Evolutionary conservation across 2,888 invertebrate genomes (phyloP), one percentile per base, ranked within the genome.

Genomic region (Orthosia gothica): DNA sequence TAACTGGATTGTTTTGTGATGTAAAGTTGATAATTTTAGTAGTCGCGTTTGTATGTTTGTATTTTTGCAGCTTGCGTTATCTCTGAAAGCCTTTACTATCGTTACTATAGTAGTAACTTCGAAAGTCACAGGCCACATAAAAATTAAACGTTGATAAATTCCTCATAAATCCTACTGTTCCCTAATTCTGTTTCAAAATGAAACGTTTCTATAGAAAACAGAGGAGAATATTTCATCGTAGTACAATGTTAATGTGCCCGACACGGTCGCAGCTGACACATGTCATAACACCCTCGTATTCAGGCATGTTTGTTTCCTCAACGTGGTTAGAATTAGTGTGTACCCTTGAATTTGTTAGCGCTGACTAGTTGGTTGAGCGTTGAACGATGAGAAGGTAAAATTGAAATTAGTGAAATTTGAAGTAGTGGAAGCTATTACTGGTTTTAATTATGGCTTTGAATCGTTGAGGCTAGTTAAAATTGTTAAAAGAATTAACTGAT

Each of bases 231-330:
- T 79, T 76, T 85, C 71, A 83, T 76, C 76, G 62, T 80, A 84
- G 72, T 81, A 80, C 79, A 86, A 83, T 85, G 86, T 87, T 87
- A 83, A 87, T 82, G 84, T 86, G 75, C 61, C 76, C 71, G 81
- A 81, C 84, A 87, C 70, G 79, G 83, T 89, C 84, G 79, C 90
- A 89, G 90, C 90, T 90, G 93, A 91, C 93, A 93, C 87, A 92
- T 94, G 92, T 94, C 94, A 95, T 92, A 93, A 93, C 92, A 87
- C 84, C 86, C 87, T 79, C 81, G 91, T 83, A 84, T 85, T 77
- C 78, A 79, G 71, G 82, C 79, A 79, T 87, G 88, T 90, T 89
- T 90, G 88, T 89, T 89, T 82, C 74, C 85, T 86, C 79, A 87
- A 74, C 83, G 70, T 86, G 80, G 83, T 87, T 83, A 80, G 83